These are phyloP conservation scores for Seriola rivoliana DNA, from an alignment of 2,113 vertebrate genomes.

Conservation along the genomic window DNA sequence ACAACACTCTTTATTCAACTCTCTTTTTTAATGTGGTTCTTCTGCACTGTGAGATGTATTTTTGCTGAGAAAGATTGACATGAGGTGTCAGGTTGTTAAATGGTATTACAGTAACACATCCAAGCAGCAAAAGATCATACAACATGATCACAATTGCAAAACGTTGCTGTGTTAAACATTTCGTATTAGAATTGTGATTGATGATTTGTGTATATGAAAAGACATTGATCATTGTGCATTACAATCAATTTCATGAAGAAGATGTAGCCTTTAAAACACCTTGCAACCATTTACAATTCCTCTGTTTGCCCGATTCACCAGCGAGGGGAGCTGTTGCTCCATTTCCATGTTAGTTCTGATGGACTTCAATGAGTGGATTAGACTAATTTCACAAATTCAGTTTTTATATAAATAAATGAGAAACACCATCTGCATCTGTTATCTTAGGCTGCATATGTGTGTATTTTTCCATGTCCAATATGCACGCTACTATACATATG, in stretches of 20 bases:
- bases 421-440: neutral
- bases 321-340: conserved; percentile 59
- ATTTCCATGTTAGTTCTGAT: neutral
- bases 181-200: neutral
- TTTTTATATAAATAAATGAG: neutral
- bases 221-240: neutral
- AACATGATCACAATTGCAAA: neutral
- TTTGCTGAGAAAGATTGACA: neutral
- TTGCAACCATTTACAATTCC: too few species aligned
- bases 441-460: neutral
- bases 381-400: neutral
- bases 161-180: neutral
- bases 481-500: neutral
- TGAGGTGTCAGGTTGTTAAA: neutral
- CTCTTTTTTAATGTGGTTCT: neutral
- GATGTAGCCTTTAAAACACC: neutral
- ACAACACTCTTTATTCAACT: neutral
- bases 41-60: neutral
- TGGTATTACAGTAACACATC: neutral
- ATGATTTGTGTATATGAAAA: neutral
- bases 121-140: neutral
- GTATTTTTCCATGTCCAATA: neutral
- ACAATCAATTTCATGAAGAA: neutral
- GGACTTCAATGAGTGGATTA: neutral
- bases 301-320: conserved; percentile 24